Conservation (phyloP, 2,797 vertebrate species). For the Pseudomugil gertrudae region DNA sequence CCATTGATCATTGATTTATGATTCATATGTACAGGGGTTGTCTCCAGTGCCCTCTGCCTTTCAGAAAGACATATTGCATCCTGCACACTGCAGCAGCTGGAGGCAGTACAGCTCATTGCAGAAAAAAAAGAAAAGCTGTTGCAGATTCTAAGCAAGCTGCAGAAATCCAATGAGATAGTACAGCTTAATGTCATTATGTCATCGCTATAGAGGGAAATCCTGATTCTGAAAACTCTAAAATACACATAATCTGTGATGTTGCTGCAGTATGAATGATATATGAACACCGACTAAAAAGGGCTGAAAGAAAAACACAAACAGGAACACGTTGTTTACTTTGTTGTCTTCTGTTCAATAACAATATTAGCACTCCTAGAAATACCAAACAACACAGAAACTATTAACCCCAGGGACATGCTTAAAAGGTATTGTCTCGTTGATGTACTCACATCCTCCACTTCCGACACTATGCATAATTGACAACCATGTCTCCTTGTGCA, state of each 20-base stretch:
- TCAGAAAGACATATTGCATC: slow-evolving; percentile 26
- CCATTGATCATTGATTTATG: neutral
- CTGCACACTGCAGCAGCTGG: slow-evolving; percentile 38
- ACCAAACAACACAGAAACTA: slow-evolving; percentile 3
- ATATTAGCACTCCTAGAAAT: neutral
- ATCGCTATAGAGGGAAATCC: neutral
- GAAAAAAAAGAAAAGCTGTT: neutral
- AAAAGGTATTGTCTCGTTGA: slow-evolving; percentile 1
- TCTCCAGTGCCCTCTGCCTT: slow-evolving; percentile 42
- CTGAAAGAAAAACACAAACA: neutral
- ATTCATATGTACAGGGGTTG: slow-evolving; percentile 1
- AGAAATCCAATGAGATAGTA: slow-evolving; percentile 2
- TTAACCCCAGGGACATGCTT: slow-evolving; percentile 4
- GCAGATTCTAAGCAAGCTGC: slow-evolving; percentile 7
- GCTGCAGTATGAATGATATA: neutral
- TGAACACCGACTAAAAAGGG: neutral
- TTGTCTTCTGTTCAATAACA: slow-evolving; percentile 4
- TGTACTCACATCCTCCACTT: slow-evolving; percentile 2
- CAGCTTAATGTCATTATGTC: slow-evolving; percentile 12
- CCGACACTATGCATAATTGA: slow-evolving; percentile 48
- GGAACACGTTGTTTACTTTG: neutral
- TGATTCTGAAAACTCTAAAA: neutral
- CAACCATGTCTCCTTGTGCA: slow-evolving; percentile 14
- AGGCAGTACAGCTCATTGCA: slow-evolving; percentile 13
- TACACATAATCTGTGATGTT: neutral